phyloP scores from a whole-genome alignment of 2,888 invertebrate species.

The Platycnemis pennipes region DNA sequence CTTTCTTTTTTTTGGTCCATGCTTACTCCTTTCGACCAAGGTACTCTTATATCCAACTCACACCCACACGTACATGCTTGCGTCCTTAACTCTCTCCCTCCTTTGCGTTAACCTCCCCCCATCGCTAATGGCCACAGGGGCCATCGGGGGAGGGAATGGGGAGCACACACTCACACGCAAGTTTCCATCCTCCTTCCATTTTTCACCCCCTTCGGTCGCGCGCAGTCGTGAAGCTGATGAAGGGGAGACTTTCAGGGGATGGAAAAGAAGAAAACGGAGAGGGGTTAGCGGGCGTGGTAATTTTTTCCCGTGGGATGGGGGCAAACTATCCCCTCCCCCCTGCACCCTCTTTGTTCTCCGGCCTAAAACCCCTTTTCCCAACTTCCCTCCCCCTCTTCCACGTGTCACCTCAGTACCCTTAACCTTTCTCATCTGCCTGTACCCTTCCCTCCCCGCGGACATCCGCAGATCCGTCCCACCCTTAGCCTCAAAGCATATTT shows the following conservation, averaged over 20 bases:
- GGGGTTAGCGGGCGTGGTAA: background rate
- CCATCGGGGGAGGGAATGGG: background rate
- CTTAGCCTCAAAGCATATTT: conserved; percentile 20
- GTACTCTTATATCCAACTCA: background rate
- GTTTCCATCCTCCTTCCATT: background rate
- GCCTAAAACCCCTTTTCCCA: background rate
- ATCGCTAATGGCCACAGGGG: background rate
- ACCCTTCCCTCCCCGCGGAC: background rate
- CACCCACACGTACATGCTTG: background rate
- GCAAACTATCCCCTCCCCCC: background rate
- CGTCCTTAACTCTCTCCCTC: background rate
- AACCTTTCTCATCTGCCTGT: conserved; percentile 5
- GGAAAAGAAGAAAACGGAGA: conserved; percentile 16
- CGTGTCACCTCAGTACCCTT: conserved; percentile 36
- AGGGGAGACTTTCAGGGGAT: conserved; percentile 12
- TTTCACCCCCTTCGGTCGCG: conserved; percentile 2
- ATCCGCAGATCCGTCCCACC: conserved; percentile 35
- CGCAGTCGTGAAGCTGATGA: background rate
- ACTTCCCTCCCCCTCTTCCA: background rate
- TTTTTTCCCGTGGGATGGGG: conserved; percentile 9
- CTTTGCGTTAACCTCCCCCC: no score
- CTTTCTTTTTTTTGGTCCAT: background rate
- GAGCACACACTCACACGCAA: background rate
- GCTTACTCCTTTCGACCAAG: background rate
- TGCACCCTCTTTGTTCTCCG: background rate